A percentile compares a stretch with the other conserved stretches of the same genome.
phyloP scores from a whole-genome alignment of 2,797 vertebrate species.

The Pristis pectinata region DNA sequence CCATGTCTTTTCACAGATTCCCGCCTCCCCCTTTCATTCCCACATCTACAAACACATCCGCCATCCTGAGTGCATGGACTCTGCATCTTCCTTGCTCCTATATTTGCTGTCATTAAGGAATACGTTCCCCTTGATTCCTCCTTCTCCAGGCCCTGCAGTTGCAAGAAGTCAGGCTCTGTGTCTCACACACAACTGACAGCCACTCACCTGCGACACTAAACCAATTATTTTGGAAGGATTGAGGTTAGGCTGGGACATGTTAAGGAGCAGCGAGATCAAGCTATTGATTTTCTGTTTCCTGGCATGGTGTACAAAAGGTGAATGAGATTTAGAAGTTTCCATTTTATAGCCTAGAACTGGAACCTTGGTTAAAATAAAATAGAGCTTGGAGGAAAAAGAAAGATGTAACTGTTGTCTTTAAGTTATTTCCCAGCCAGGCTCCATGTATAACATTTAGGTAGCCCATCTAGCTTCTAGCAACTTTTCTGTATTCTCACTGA shows the following conservation, averaged over 20 bases:
- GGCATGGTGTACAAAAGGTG: neutral
- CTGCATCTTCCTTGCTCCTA: neutral
- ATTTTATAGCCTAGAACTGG: neutral
- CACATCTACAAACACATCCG: neutral
- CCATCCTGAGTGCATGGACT: no score
- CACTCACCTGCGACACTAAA: neutral
- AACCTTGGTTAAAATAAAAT: neutral
- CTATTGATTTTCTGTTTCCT: neutral
- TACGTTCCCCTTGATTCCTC: neutral
- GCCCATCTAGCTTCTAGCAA: neutral
- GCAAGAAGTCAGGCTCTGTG: neutral
- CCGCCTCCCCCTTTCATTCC: neutral
- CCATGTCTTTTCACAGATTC: neutral
- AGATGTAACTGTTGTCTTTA: neutral
- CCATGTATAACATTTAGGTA: neutral
- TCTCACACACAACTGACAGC: neutral
- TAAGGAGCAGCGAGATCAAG: neutral
- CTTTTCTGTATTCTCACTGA: neutral
- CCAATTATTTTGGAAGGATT: conserved; percentile 21
- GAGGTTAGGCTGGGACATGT: conserved; percentile 11
- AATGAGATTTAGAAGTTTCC: neutral
- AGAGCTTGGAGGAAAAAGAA: neutral
- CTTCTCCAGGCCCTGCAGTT: neutral
- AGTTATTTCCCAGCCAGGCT: neutral
- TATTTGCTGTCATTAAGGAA: neutral